Conservation (phyloP, 2,888 invertebrate genomes). For the Hymenopus coronatus region DNA sequence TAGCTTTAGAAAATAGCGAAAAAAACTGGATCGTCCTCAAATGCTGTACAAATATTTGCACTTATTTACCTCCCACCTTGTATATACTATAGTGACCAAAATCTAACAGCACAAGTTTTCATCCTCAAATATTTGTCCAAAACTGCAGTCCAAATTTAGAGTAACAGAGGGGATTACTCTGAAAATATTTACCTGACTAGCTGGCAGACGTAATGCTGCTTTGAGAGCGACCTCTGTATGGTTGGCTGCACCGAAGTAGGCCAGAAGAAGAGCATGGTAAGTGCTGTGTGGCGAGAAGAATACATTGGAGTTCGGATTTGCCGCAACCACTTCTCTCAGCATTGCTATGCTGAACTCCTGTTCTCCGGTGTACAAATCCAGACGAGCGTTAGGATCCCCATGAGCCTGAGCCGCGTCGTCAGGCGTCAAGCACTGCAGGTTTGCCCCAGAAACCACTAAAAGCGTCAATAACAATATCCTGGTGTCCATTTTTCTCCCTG, state of each 20-base stretch:
- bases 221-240: slow-evolving; percentile 66
- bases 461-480: not conserved
- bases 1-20: no score
- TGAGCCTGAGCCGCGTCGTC: slow-evolving; percentile 45
- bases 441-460: slow-evolving; percentile 43
- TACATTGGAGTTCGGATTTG: slow-evolving; percentile 68
- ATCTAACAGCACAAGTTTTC: no score
- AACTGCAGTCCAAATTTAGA: no score
- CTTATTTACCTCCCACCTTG: no score
- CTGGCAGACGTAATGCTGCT: slow-evolving; percentile 59
- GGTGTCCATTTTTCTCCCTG: not conserved
- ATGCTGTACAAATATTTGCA: no score
- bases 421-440: slow-evolving; percentile 51
- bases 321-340: slow-evolving; percentile 63
- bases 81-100: no score
- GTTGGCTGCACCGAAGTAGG: slow-evolving; percentile 73
- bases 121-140: no score
- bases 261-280: slow-evolving; percentile 73
- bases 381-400: slow-evolving; percentile 39
- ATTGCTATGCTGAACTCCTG: slow-evolving; percentile 69
- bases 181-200: slow-evolving; percentile 1
- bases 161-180: not conserved
- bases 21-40: no score
- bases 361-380: slow-evolving; percentile 47
- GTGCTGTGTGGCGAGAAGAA: slow-evolving; percentile 89